Percentiles rank a stretch among this genome's conserved stretches.
These are phyloP conservation scores for Drosophila vallismaia DNA, from an alignment of 2,888 invertebrate species.

Conservation along the genomic window DNA sequence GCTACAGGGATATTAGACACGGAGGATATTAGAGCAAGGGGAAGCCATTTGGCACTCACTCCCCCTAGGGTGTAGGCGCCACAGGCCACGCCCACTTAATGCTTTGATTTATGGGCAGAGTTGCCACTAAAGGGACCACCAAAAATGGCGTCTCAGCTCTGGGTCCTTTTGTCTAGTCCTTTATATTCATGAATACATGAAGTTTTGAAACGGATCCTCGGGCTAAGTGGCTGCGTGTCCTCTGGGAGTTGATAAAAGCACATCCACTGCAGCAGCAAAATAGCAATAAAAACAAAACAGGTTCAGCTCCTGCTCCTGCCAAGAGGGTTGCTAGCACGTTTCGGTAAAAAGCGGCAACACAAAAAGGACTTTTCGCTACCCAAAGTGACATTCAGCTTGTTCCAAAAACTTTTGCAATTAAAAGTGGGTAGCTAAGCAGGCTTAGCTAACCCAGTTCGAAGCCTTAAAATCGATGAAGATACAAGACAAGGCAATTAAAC, in stretches of 20 bases:
- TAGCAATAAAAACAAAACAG: constrained; percentile 27
- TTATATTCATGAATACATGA: constrained; percentile 53
- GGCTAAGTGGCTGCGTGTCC: constrained; percentile 66
- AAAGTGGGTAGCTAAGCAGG: constrained; percentile 23
- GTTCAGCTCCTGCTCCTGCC: background rate
- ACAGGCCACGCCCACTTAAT: constrained; percentile 72
- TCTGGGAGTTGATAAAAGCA: constrained; percentile 68
- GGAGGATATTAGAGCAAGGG: constrained; percentile 11
- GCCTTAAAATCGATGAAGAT: constrained; percentile 59
- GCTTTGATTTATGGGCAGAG: constrained; percentile 69
- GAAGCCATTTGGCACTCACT: constrained; percentile 34
- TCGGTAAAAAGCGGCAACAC: background rate
- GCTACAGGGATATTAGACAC: constrained; percentile 33
- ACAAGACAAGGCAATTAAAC: constrained; percentile 68
- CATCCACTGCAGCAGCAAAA: constrained; percentile 18
- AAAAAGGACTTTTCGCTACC: constrained; percentile 1
- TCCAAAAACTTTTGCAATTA: constrained; percentile 57
- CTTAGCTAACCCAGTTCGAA: constrained; percentile 29
- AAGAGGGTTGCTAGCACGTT: constrained; percentile 29
- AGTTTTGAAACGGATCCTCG: constrained; percentile 30
- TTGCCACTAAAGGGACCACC: constrained; percentile 28
- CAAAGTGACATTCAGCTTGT: constrained; percentile 11
- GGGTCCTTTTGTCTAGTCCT: constrained; percentile 19
- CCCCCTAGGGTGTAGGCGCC: constrained; percentile 10
- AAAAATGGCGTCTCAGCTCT: constrained; percentile 38